Conservation (phyloP, 2,888 invertebrate species). For the Hypomecis punctinalis region DNA sequence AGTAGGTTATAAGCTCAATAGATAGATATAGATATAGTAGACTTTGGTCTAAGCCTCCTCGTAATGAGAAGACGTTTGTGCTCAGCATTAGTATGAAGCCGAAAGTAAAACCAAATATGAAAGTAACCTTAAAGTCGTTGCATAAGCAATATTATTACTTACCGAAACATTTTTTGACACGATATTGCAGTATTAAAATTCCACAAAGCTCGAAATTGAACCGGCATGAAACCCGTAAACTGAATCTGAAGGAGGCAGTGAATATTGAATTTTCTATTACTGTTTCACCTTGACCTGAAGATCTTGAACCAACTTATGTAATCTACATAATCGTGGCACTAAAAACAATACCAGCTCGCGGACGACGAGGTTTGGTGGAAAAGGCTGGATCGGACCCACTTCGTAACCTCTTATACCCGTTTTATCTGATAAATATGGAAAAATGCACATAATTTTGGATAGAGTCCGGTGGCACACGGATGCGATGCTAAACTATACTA, state of each 20-base stretch:
- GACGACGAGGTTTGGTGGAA: not conserved
- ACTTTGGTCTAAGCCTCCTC: too few species aligned
- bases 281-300: constrained; percentile 20
- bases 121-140: too few species aligned
- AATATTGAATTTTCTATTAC: constrained; percentile 22
- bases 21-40: too few species aligned
- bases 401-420: constrained; percentile 5
- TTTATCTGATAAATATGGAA: not conserved
- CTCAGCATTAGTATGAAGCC: too few species aligned
- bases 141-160: not conserved
- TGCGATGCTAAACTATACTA: not conserved
- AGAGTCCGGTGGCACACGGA: not conserved
- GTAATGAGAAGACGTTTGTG: too few species aligned
- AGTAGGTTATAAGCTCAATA: too few species aligned
- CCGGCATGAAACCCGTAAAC: constrained; percentile 2
- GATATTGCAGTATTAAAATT: not conserved
- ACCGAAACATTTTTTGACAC: not conserved
- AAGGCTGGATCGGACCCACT: not conserved
- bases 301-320: constrained; percentile 9
- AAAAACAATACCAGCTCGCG: not conserved
- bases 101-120: too few species aligned
- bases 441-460: constrained; percentile 6
- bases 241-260: constrained; percentile 5
- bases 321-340: constrained; percentile 9
- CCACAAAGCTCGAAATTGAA: constrained; percentile 3